phyloP scores from a whole-genome alignment of 1,140 invertebrate species.

The Musca vetustissima region DNA sequence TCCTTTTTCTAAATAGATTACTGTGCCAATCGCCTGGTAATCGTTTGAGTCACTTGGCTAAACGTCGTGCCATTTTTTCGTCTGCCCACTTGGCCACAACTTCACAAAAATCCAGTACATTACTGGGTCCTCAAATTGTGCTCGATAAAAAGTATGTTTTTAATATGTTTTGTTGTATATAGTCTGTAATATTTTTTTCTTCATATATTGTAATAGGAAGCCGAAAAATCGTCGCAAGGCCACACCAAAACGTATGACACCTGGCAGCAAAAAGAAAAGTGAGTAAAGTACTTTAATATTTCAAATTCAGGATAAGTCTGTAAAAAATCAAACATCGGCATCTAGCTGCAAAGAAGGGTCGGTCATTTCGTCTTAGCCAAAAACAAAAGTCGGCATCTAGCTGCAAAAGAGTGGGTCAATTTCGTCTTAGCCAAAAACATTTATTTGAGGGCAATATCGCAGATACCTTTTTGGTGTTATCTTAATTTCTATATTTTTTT shows the following conservation, averaged over 20 bases:
- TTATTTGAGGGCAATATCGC: too few relatives aligned
- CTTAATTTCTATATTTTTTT: too few relatives aligned
- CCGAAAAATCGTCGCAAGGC: constrained; percentile 45
- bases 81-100: constrained; percentile 56
- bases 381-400: too few relatives aligned
- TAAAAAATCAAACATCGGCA: too few relatives aligned
- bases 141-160: constrained; percentile 48
- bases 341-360: too few relatives aligned
- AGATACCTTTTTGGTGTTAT: too few relatives aligned
- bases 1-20: constrained; percentile 39
- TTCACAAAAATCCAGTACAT: constrained; percentile 44
- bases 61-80: constrained; percentile 64
- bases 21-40: constrained; percentile 65
- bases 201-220: constrained; percentile 34
- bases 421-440: too few relatives aligned
- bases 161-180: not conserved
- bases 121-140: constrained; percentile 49
- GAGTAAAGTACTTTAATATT: not conserved
- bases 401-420: too few relatives aligned
- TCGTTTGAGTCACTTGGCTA: constrained; percentile 65
- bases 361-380: too few relatives aligned
- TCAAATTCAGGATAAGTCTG: too few relatives aligned
- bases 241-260: constrained; percentile 51
- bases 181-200: not conserved
- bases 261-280: constrained; percentile 52